These are phyloP conservation scores for Ceratitis capitata DNA, from an alignment of 1,140 invertebrate species.

Conservation along the genomic window DNA sequence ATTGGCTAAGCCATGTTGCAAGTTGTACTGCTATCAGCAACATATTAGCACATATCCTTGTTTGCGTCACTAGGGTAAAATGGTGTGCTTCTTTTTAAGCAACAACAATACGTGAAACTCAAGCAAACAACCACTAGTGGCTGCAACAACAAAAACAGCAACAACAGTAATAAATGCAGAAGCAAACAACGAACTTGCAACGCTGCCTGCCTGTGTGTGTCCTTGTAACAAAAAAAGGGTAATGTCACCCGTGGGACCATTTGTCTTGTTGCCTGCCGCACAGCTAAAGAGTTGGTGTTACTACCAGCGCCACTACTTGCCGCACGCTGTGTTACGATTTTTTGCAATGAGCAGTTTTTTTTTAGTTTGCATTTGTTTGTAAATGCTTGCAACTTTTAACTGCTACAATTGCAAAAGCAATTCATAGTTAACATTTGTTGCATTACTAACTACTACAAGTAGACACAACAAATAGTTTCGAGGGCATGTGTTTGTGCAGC, in stretches of 20 bases:
- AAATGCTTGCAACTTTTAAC: conserved; percentile 13
- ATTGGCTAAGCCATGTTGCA: neutral
- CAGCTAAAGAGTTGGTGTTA: neutral
- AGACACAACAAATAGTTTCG: neutral
- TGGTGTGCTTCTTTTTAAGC: neutral
- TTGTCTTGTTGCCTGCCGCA: neutral
- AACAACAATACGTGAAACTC: neutral
- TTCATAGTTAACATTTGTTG: neutral
- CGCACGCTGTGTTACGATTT: conserved; percentile 9
- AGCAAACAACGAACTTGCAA: neutral
- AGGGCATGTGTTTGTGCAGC: neutral
- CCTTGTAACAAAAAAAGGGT: conserved; percentile 33
- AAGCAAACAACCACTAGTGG: neutral
- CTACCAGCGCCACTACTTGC: conserved; percentile 18
- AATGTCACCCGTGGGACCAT: conserved; percentile 37
- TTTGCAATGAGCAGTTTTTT: neutral
- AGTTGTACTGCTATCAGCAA: neutral
- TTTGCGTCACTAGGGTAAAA: neutral
- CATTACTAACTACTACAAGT: neutral
- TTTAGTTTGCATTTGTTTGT: neutral
- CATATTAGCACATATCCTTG: neutral
- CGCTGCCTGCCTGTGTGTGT: too few relatives aligned
- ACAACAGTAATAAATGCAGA: neutral
- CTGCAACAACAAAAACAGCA: neutral
- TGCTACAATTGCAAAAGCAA: conserved; percentile 25